Evolutionary conservation across 2,797 vertebrate genomes (phyloP).

Genomic region (Dendrocincla tyrannina): DNA sequence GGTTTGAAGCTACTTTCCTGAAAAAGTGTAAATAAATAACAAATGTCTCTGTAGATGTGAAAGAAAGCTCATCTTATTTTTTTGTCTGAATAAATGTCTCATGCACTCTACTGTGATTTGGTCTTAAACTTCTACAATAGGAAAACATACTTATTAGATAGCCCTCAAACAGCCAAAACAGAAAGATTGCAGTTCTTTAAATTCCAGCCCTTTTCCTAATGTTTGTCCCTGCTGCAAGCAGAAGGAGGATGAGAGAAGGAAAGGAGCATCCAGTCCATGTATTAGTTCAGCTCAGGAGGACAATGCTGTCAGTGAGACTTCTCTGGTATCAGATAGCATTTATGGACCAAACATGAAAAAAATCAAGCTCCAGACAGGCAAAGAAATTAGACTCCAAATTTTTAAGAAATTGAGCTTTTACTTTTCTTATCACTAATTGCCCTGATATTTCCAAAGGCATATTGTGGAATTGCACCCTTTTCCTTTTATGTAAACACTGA

Average conservation of each 20-base stretch:
- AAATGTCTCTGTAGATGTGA: neutral
- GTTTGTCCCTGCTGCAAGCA: neutral
- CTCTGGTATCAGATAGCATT: neutral
- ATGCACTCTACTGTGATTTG: neutral
- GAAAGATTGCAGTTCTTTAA: neutral
- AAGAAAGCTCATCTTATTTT: neutral
- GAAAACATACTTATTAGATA: neutral
- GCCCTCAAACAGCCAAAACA: neutral
- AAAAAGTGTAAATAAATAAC: neutral
- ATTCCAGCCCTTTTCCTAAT: neutral
- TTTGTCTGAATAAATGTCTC: neutral
- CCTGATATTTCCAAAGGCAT: neutral
- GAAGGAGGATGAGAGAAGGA: neutral
- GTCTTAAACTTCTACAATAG: neutral
- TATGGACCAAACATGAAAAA: neutral
- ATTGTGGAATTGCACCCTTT: neutral
- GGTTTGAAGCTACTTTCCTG: neutral
- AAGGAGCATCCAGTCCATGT: neutral
- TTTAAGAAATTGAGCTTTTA: neutral
- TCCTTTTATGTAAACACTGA: neutral
- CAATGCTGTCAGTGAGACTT: neutral
- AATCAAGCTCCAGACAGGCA: neutral
- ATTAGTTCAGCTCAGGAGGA: neutral
- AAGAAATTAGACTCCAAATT: neutral
- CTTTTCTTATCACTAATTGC: neutral